These are phyloP conservation scores for Mormyrops attenuatus DNA, from an alignment of 2,797 vertebrate genomes.

Conservation along the genomic window DNA sequence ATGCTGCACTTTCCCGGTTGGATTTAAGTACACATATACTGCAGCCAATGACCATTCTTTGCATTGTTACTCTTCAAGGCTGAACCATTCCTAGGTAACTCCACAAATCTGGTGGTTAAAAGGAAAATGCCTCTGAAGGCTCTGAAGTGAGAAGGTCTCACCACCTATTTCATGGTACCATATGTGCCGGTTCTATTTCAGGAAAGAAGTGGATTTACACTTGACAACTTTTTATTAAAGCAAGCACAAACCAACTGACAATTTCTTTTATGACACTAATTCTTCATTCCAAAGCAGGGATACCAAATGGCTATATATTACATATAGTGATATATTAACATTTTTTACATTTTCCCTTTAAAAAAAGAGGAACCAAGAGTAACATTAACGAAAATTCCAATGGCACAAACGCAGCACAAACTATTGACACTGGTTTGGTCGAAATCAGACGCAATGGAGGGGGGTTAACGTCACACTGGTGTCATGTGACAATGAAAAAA, in stretches of 20 bases:
- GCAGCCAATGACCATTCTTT: not conserved
- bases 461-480: not conserved
- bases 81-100: not conserved
- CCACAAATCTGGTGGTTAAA: not conserved
- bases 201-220: not conserved
- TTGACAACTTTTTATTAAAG: not conserved
- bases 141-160: not conserved
- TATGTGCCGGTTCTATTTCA: not conserved
- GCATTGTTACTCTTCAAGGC: not conserved
- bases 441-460: not conserved
- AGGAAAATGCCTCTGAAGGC: not conserved
- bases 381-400: not conserved
- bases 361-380: not conserved
- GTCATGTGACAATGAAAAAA: not conserved
- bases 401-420: not conserved
- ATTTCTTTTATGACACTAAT: not conserved
- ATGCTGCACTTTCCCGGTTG: not conserved
- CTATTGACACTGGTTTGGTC: not conserved
- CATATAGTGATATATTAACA: not conserved
- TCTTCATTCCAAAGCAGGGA: not conserved
- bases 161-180: not conserved
- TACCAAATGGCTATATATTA: not conserved
- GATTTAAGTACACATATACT: not conserved
- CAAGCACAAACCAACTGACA: not conserved
- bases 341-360: not conserved